Evolutionary conservation across 1,140 invertebrate genomes (phyloP).

Genomic region (Aphelenchoides fujianensis): DNA sequence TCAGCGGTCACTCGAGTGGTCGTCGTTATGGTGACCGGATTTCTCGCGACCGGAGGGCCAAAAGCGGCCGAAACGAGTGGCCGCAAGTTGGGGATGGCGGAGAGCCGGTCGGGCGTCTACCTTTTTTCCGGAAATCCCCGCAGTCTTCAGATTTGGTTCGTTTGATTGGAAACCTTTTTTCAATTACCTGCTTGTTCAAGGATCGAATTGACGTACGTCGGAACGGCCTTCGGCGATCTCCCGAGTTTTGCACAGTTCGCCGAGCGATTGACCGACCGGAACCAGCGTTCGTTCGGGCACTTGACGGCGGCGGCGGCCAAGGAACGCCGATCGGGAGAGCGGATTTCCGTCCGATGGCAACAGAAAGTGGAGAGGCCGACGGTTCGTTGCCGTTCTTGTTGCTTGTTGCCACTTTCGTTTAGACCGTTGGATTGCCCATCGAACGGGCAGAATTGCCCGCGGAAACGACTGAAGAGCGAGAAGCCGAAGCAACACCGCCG

Average conservation of each 20-base stretch:
- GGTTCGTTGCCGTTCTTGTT: too few species aligned
- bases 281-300: not conserved
- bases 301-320: not conserved
- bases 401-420: too few species aligned
- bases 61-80: too few species aligned
- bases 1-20: too few species aligned
- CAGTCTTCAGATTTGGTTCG: constrained; percentile 3
- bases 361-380: constrained; percentile 7
- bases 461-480: not conserved
- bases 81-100: not conserved
- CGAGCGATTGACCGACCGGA: constrained; percentile 2
- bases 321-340: not conserved
- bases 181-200: too few species aligned
- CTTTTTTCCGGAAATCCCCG: constrained; percentile 5
- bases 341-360: constrained; percentile 1
- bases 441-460: too few species aligned
- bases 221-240: constrained; percentile 14
- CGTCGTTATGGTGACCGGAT: too few species aligned
- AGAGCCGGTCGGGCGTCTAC: not conserved
- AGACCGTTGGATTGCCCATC: too few species aligned
- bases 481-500: constrained; percentile 3
- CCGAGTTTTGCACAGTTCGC: constrained; percentile 8
- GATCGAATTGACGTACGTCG: not conserved
- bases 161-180: constrained; percentile 5
- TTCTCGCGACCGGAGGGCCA: too few species aligned